Evolutionary conservation across 2,113 vertebrate species (phyloP).

Genomic region (Clupea harengus): DNA sequence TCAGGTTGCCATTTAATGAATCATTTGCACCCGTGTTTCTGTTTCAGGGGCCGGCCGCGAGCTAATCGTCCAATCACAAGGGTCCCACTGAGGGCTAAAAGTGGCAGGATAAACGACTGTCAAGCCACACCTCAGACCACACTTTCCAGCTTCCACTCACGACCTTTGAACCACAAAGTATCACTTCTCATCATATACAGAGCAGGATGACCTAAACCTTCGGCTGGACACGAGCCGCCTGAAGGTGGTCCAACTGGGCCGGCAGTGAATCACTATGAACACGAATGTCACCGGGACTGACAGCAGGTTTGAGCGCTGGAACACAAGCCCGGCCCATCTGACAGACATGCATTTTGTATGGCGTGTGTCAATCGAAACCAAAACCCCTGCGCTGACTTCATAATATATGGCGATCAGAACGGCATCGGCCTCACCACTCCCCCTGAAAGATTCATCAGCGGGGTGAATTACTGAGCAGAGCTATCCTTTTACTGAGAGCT

Average conservation of each 20-base stretch:
- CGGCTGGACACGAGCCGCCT: too few relatives aligned
- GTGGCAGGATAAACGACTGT: too few relatives aligned
- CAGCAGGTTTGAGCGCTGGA: background rate
- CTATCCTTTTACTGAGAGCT: constrained; percentile 80
- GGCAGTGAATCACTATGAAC: background rate
- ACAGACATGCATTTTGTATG: constrained; percentile 74
- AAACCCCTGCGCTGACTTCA: constrained; percentile 79
- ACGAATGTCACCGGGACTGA: background rate
- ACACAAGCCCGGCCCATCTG: constrained; percentile 25
- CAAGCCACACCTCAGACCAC: too few relatives aligned
- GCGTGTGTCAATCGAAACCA: constrained; percentile 83
- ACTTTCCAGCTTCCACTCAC: too few relatives aligned
- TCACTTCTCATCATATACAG: too few relatives aligned
- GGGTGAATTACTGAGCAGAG: constrained; percentile 84
- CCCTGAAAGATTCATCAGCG: constrained; percentile 88
- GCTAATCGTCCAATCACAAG: constrained; percentile 32
- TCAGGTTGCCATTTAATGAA: constrained; percentile 69
- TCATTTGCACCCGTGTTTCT: constrained; percentile 66
- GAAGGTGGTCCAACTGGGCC: background rate
- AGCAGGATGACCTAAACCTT: too few relatives aligned
- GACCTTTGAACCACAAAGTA: too few relatives aligned
- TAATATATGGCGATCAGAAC: constrained; percentile 81
- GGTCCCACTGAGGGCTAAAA: too few relatives aligned
- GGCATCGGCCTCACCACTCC: constrained; percentile 80
- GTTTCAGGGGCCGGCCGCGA: constrained; percentile 55